Percentiles rank a stretch among this genome's conserved stretches.
phyloP scores from a whole-genome alignment of 2,113 vertebrate species.

The Alosa alosa region DNA sequence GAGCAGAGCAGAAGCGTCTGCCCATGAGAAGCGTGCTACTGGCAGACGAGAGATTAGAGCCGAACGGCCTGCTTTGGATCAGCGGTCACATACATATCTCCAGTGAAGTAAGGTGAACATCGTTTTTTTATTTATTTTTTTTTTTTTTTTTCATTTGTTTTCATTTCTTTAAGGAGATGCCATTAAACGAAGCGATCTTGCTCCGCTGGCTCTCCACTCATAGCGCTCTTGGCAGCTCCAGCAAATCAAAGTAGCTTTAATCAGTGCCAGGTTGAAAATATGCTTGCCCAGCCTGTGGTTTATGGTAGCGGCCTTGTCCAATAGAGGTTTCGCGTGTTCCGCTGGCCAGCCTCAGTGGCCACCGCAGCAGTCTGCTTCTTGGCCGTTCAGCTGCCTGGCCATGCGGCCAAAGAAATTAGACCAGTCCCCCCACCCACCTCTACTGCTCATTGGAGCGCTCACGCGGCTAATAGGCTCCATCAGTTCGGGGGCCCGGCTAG shows the following conservation, averaged over 20 bases:
- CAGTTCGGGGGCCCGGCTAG: not conserved
- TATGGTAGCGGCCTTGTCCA: not conserved
- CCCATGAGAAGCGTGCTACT: not conserved
- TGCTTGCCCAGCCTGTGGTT: not conserved
- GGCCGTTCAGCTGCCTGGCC: not conserved
- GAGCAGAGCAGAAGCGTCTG: not conserved
- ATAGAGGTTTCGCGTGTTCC: not conserved
- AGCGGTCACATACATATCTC: not conserved
- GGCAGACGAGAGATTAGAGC: not conserved
- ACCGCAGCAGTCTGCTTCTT: not conserved
- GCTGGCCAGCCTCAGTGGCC: not conserved
- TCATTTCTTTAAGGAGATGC: not conserved
- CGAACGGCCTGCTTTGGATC: not conserved
- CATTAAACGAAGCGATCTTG: not conserved
- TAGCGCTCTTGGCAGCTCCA: not conserved
- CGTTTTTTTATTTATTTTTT: not conserved
- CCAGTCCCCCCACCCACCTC: not conserved
- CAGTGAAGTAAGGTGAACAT: not conserved
- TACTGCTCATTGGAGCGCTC: not conserved
- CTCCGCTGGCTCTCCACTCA: not conserved
- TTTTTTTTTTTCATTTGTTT: not conserved
- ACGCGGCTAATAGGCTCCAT: constrained; percentile 2
- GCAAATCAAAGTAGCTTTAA: not conserved
- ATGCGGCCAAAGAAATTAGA: not conserved
- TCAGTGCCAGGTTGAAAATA: not conserved